phyloP scores from a whole-genome alignment of 2,888 invertebrate species.

The Osmoderma eremita region DNA sequence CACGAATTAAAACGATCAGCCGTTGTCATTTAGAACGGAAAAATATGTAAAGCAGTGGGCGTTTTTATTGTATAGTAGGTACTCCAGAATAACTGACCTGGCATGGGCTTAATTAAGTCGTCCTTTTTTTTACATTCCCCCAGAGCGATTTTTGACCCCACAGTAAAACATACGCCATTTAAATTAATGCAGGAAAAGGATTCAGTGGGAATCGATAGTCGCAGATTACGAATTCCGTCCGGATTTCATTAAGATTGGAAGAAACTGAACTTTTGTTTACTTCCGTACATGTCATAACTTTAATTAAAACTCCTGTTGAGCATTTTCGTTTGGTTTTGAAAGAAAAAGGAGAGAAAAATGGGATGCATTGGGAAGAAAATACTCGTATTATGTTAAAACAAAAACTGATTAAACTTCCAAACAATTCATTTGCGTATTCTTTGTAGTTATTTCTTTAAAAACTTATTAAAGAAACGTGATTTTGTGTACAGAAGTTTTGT shows the following conservation, averaged over 20 bases:
- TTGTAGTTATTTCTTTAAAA: too few species aligned
- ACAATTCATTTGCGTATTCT: too few species aligned
- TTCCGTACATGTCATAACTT: constrained; percentile 30
- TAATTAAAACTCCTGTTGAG: constrained; percentile 13
- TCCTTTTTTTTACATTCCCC: constrained; percentile 19
- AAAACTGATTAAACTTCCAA: too few species aligned
- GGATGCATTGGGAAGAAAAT: too few species aligned
- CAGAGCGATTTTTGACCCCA: constrained; percentile 35
- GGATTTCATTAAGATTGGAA: constrained; percentile 25
- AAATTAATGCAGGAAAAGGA: constrained; percentile 28
- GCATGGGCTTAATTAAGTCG: constrained; percentile 36
- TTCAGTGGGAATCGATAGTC: constrained; percentile 22
- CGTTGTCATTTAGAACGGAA: constrained; percentile 22
- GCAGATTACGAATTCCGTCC: constrained; percentile 18
- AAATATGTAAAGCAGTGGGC: constrained; percentile 38
- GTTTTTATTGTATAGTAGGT: constrained; percentile 26
- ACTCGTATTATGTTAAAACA: too few species aligned
- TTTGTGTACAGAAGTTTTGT: too few species aligned
- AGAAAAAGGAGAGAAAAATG: too few species aligned
- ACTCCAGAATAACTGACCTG: constrained; percentile 22
- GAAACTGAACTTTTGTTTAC: constrained; percentile 28
- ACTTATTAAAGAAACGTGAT: too few species aligned
- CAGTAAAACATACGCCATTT: constrained; percentile 8
- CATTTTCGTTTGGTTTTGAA: too few species aligned
- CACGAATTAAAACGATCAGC: constrained; percentile 25